Evolutionary conservation across 2,113 vertebrate species (phyloP), one percentile per base, ranked within the genome.

Genomic region (Lepisosteus oculatus): DNA sequence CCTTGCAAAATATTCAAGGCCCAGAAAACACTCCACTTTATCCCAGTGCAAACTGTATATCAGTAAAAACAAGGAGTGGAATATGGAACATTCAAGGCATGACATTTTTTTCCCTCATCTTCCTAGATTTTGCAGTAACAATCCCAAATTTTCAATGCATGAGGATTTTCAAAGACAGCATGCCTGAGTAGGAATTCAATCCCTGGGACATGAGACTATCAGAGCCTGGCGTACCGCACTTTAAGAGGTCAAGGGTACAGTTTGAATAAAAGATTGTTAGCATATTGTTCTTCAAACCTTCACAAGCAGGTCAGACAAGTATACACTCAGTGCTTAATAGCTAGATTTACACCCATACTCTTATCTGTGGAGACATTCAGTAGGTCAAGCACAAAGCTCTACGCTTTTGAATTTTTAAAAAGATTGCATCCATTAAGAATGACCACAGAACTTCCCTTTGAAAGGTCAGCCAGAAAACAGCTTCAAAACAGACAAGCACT

Each of bases 311-410:
- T 59, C n/a, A 59, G n/a, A n/a, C 4, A 4, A 59, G 13, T 59
- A 5, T 59, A 6, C 12, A 13, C 12, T 59, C 13, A 13, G n/a
- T 59, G 14, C 57, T 59, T 59, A 13, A 59, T 1, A n/a, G 55
- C 12, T 29, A 68, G 14, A 66, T 43, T 65, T 56, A 55, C 17
- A 55, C 12, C 17, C 42, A 12, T 8, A 44, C 43, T 55, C 51
- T 29, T 8, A 29, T 9, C 9, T 51, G 47, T 51, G 5, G 47
- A 51, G 47, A 9, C 47, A 51, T 51, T 45, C 66, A 51, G 78
- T 79, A 82, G 77, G 77, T 78, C 81, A 79, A 12, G 51, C 43
- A 41, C 61, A 56, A 69, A 67, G 41, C 62, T 75, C 67, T 11
- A 67, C 47, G 41, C 70, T 56, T 54, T 68, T 65, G 76, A 66